Percentiles rank a stretch among this genome's conserved stretches.
Evolutionary conservation across 1,140 invertebrate genomes (phyloP).

Genomic region (Brachionus calyciflorus): DNA sequence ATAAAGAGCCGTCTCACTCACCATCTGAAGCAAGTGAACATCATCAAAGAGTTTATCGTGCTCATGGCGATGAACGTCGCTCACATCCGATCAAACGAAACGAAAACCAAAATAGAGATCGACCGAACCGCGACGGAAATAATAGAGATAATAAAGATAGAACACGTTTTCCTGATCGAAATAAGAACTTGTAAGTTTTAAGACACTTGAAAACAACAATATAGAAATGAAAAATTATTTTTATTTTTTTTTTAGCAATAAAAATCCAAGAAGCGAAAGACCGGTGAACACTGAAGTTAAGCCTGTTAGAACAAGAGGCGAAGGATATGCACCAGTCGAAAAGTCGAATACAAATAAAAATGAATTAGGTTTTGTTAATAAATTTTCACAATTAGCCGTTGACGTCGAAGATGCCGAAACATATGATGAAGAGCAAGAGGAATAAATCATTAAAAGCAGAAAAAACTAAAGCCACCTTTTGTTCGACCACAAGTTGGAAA

Average conservation of each 20-base stretch:
- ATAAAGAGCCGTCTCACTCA: background rate
- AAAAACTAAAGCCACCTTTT: background rate
- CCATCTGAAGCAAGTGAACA: background rate
- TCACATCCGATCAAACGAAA: background rate
- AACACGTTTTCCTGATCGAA: background rate
- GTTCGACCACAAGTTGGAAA: conserved; percentile 12
- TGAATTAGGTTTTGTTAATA: background rate
- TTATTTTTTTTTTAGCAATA: conserved; percentile 6
- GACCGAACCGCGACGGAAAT: background rate
- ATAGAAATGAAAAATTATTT: too few relatives aligned
- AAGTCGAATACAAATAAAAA: background rate
- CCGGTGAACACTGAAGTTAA: background rate
- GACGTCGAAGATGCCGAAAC: conserved; percentile 1
- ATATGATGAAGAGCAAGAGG: background rate
- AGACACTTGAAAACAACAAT: too few relatives aligned
- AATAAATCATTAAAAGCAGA: background rate
- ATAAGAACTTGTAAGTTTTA: background rate
- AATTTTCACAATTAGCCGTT: conserved; percentile 9
- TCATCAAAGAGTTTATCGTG: background rate
- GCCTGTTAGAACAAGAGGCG: background rate
- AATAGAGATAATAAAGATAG: conserved; percentile 37
- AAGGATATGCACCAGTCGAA: background rate
- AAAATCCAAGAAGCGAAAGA: background rate
- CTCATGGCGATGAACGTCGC: background rate
- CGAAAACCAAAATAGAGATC: background rate